These are phyloP conservation scores for Tortricodes alternella DNA, from an alignment of 2,888 invertebrate genomes.

Conservation along the genomic window DNA sequence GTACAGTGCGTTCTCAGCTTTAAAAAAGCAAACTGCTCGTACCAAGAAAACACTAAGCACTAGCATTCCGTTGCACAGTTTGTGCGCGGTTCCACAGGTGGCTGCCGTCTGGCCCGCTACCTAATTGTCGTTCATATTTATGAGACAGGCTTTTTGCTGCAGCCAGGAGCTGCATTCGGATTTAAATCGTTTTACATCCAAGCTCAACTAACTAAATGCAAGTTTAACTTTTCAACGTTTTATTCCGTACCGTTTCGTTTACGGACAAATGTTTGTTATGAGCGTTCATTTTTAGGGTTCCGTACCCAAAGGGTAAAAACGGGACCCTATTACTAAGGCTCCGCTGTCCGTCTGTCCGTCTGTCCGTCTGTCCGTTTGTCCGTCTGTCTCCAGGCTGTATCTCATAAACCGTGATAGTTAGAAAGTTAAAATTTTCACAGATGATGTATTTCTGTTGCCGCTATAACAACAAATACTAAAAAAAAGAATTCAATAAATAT, in stretches of 20 bases:
- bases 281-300: neutral
- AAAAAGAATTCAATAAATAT: too few species aligned
- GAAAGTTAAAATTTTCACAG: too few species aligned
- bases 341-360: too few species aligned
- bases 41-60: conserved; percentile 8
- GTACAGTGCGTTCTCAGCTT: too few species aligned
- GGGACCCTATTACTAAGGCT: too few species aligned
- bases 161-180: conserved; percentile 36
- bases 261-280: conserved; percentile 3
- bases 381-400: too few species aligned
- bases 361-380: too few species aligned
- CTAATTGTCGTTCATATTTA: conserved; percentile 67
- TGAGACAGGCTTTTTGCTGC: conserved; percentile 50
- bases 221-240: conserved; percentile 38
- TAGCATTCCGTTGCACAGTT: neutral
- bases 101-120: conserved; percentile 39
- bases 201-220: conserved; percentile 27
- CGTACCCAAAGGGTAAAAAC: too few species aligned
- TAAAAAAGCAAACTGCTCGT: too few species aligned
- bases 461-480: too few species aligned
- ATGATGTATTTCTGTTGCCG: too few species aligned
- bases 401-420: too few species aligned
- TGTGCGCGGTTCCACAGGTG: conserved; percentile 54
- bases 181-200: conserved; percentile 44
- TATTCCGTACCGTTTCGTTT: conserved; percentile 21